Base-by-base conservation (phyloP, 2,888 invertebrate genomes). In the Nephrocerus scutellatus region DNA sequence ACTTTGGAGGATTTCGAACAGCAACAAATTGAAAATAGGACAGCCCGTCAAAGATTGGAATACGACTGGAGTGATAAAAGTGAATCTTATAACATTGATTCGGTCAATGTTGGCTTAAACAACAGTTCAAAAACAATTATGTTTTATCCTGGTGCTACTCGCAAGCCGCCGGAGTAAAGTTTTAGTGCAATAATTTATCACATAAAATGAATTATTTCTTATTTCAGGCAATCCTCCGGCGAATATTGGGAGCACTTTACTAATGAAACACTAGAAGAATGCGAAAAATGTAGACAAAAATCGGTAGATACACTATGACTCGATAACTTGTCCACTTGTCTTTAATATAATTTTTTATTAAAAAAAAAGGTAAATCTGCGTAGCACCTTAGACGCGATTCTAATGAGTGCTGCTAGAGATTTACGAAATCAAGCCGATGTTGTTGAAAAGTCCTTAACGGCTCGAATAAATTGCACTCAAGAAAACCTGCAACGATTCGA, bases 1-100 rank as follows among this genome's bases (percentile, higher is more conserved):
- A 80, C 79, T 1, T 63, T 83, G 5, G 70, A 74, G 23, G 76
- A 80, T 55, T 78, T 86, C 19, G 79, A 84, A 48, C 71, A 74
- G 23, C 85, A 87, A 64, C 70, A 84, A 57, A 59, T 75, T 19
- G 77, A 84, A 51, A 81, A 88, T 56, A 83, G 84, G 56, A 79
- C 84, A 12, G 82, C 84, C 1, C 90, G 92, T 60, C 78, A 82
- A 49, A 76, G 81, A 28, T 72, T 92, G 41, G 92, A 93, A 68
- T 82, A 79, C 56, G 91, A 92, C 62, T 92, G 90, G 89, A 89
- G 89, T 54, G 89, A 92, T 59, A 93, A 93, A 70, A 75, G 76
- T 41, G 79, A 85, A 59, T 78, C 89, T 0, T 81, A 84, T 55
- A 77, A 82, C 49, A 79, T 86, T 4, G 91, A 91, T 53, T 67